Evolutionary conservation across 2,888 invertebrate species (phyloP).

Genomic region (Scrobipalpa atriplicella): DNA sequence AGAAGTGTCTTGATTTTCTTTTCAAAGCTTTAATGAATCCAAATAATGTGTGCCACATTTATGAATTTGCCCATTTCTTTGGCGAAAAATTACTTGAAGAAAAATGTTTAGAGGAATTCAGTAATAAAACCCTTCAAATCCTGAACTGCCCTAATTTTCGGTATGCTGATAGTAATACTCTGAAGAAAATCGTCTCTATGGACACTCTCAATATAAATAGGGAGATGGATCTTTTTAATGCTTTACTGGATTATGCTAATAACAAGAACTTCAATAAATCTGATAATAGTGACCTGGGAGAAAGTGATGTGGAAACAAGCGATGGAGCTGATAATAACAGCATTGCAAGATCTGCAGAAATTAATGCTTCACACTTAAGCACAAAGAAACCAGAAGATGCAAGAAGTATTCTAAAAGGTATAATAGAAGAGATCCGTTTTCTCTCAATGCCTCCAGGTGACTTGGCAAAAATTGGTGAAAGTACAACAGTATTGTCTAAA

Average conservation of each 20-base stretch:
- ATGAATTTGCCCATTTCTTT: neutral
- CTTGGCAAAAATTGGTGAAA: neutral
- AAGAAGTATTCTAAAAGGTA: neutral
- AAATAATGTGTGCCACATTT: neutral
- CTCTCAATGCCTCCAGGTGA: neutral
- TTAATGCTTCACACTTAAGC: too few relatives aligned
- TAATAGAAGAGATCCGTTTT: constrained; percentile 3
- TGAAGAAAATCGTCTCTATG: constrained; percentile 2
- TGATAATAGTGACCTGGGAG: neutral
- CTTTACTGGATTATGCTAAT: neutral
- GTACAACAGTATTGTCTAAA: neutral
- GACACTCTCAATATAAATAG: neutral
- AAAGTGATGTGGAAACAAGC: neutral
- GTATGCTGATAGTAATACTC: neutral
- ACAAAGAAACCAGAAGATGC: neutral
- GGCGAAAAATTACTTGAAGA: neutral
- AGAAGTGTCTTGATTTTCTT: neutral
- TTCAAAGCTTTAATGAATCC: neutral
- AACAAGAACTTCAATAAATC: neutral
- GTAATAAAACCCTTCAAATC: too few relatives aligned
- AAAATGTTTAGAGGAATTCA: too few relatives aligned
- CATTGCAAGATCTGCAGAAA: too few relatives aligned
- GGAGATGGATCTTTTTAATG: neutral
- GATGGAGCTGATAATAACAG: neutral
- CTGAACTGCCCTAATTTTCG: too few relatives aligned